Conservation (phyloP, 2,888 invertebrate species). For the Orthosia cruda region DNA sequence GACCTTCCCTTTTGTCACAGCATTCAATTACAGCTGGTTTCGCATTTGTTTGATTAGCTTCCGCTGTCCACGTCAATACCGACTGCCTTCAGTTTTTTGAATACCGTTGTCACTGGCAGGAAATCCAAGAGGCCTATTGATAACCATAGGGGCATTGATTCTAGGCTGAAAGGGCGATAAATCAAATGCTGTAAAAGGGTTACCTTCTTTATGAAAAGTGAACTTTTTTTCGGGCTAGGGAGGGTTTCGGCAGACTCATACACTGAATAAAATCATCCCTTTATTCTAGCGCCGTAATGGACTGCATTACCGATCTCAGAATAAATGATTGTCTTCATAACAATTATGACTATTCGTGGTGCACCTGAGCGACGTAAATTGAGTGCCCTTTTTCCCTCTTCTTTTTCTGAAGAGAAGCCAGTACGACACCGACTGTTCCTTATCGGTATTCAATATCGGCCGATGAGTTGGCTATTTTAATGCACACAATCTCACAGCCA, state of each 20-base stretch:
- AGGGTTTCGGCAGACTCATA: too few species aligned
- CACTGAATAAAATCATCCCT: too few species aligned
- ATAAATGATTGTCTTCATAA: neutral
- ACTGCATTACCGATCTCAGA: too few species aligned
- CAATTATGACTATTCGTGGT: neutral
- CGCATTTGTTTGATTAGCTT: constrained; percentile 41
- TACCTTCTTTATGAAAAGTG: neutral
- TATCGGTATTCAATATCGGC: too few species aligned
- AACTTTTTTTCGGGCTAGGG: too few species aligned
- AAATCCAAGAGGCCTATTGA: neutral
- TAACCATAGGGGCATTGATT: neutral
- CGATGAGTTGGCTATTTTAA: neutral
- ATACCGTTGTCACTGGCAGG: neutral
- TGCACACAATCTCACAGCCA: neutral
- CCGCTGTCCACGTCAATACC: constrained; percentile 31
- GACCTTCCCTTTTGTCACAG: constrained; percentile 56
- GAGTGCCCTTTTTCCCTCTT: too few species aligned
- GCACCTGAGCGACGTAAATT: too few species aligned
- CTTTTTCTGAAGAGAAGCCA: too few species aligned
- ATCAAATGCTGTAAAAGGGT: neutral
- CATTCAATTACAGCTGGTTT: constrained; percentile 27
- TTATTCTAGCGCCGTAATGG: too few species aligned
- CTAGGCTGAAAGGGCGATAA: neutral
- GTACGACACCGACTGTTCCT: too few species aligned
- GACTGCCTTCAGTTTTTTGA: constrained; percentile 33